phyloP scores from a whole-genome alignment of 2,888 invertebrate genomes.

The Trachelus troglodyta region DNA sequence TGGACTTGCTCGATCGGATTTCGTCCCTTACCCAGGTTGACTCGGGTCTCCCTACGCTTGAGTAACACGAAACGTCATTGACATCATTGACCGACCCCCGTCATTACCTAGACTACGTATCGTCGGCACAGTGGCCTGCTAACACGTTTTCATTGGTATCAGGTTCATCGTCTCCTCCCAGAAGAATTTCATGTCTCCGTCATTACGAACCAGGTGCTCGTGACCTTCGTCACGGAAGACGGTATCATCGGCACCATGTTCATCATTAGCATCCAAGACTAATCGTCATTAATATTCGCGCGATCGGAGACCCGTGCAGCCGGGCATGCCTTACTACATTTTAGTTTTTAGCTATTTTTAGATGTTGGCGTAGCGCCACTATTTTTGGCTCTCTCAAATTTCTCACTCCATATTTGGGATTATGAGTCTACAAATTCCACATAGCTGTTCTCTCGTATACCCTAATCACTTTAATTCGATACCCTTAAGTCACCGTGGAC shows the following conservation, averaged over 20 bases:
- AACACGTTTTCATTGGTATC: background rate
- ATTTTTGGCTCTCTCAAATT: constrained; percentile 66
- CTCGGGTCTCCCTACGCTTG: background rate
- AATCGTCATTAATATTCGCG: constrained; percentile 12
- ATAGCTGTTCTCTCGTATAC: constrained; percentile 6
- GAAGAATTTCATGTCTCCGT: background rate
- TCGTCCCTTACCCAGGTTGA: constrained; percentile 21
- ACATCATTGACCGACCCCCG: background rate
- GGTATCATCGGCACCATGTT: background rate
- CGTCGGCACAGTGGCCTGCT: background rate
- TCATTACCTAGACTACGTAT: background rate
- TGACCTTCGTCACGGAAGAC: background rate
- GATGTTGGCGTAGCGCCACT: constrained; percentile 61
- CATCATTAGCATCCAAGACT: background rate
- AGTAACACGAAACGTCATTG: background rate
- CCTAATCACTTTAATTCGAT: background rate
- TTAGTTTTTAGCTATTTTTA: constrained; percentile 64
- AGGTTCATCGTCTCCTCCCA: background rate
- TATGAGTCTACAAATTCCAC: constrained; percentile 39
- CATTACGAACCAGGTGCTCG: background rate
- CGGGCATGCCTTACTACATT: constrained; percentile 55
- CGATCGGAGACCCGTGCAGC: constrained; percentile 54
- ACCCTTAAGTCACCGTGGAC: background rate
- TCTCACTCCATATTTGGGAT: constrained; percentile 65
- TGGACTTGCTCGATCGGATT: constrained; percentile 50